Base-by-base conservation (phyloP, 2,888 invertebrate species). In the Dryomyza anilis region DNA sequence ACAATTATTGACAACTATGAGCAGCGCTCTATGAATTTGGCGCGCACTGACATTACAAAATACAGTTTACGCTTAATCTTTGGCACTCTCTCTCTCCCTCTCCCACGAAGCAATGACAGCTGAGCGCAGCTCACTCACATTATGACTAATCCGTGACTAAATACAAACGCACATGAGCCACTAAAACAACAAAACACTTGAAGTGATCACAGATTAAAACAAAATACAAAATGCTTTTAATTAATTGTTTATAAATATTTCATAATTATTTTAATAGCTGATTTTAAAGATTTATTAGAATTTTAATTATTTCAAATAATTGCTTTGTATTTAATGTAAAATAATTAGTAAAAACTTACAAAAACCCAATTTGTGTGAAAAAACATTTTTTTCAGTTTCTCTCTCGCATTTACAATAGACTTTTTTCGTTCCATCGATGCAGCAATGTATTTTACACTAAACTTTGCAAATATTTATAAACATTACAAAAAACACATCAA, bases 301-400 rank as follows among this genome's bases (percentile, higher is more conserved):
- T 27, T 57, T 27, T n/a, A n/a, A n/a, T n/a, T n/a, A n/a, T 12
- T 10, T 16, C 1, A 12, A 62, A 55, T 55, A 59, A 16, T 46
- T 30, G 43, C 61, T 30, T n/a, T 46, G 43, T 23, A 29, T 56
- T 57, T 57, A 64, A 69, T 67, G 43, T 39, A n/a, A n/a, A n/a
- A n/a, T n/a, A n/a, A n/a, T n/a, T n/a, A n/a, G n/a, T 29, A 63
- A 63, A 61, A 73, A 81, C 81, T 81, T 76, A 81, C 81, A 74
- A 81, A 81, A 60, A 78, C 74, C 81, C 81, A 81, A 55, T 78
- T 78, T 46, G 81, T 81, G 55, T 76, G 69, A 63, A 73, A 81
- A 67, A 69, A 80, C 81, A 80, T 81, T 63, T 50, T 62, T 36
- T 33, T 55, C 23, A n/a, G 8, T 6, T 2, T 7, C 16, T 12